Conservation (phyloP, 2,113 vertebrate genomes). For the Dromas ardeola region DNA sequence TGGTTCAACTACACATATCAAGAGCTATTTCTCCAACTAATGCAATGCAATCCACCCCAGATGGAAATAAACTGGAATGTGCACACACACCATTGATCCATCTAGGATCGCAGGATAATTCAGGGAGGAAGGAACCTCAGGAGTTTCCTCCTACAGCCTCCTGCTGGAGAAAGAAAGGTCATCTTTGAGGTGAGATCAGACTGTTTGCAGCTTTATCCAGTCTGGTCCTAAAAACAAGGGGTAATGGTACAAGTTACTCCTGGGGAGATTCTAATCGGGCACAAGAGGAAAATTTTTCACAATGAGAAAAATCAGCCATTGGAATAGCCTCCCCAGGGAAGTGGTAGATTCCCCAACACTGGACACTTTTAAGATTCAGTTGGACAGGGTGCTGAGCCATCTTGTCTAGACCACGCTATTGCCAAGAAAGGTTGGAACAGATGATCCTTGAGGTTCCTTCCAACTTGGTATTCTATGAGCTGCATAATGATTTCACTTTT, state of each 20-base stretch:
- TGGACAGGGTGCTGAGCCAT: neutral
- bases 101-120: neutral
- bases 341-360: neutral
- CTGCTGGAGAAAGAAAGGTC: neutral
- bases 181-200: neutral
- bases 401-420: neutral
- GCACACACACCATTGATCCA: neutral
- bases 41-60: neutral
- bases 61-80: neutral
- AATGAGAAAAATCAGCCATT: neutral
- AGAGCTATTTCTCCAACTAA: neutral
- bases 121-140: neutral
- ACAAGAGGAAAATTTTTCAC: neutral
- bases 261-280: neutral
- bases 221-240: neutral
- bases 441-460: neutral
- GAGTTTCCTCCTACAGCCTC: neutral
- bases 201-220: neutral
- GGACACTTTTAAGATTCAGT: neutral
- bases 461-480: neutral
- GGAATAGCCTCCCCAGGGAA: neutral
- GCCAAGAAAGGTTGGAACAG: neutral
- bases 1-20: neutral
- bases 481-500: neutral
- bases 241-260: neutral